A percentile compares a stretch with the other conserved stretches of the same genome.
phyloP scores from a whole-genome alignment of 2,113 vertebrate species.

The Cololabis saira region DNA sequence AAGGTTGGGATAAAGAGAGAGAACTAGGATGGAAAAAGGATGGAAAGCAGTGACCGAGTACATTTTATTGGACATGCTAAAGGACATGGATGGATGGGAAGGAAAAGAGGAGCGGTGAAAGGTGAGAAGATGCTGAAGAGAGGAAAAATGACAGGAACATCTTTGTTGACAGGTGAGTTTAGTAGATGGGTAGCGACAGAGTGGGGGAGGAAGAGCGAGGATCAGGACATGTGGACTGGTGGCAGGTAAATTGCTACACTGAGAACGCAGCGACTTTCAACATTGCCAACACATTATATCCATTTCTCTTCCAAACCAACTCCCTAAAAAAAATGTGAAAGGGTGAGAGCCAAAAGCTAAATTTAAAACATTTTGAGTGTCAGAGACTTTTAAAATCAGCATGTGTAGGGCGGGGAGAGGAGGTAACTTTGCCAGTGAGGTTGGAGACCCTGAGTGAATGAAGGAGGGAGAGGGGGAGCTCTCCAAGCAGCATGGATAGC shows the following conservation, averaged over 20 bases:
- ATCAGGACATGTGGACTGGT: conserved; percentile 50
- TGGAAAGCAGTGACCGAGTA: conserved; percentile 46
- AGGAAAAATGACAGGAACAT: conserved; percentile 59
- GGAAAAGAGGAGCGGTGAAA: conserved; percentile 52
- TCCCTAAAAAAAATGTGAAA: conserved; percentile 23
- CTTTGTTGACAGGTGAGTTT: conserved; percentile 69
- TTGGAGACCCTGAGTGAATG: conserved; percentile 29
- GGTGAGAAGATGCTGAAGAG: conserved; percentile 21
- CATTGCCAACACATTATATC: conserved; percentile 56
- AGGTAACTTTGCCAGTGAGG: conserved; percentile 13
- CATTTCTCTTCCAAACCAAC: conserved; percentile 45
- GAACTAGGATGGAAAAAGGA: conserved; percentile 56
- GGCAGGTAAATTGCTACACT: conserved; percentile 66
- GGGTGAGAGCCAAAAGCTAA: conserved; percentile 28
- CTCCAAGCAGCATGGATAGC: conserved; percentile 42
- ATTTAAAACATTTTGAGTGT: conserved; percentile 49
- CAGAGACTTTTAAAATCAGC: conserved; percentile 21
- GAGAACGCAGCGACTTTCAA: conserved; percentile 58
- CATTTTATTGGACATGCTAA: conserved; percentile 51
- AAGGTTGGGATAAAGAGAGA: conserved; percentile 41
- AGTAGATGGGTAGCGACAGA: conserved; percentile 54
- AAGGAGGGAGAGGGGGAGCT: conserved; percentile 37
- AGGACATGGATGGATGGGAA: conserved; percentile 35
- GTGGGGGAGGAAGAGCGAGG: conserved; percentile 39
- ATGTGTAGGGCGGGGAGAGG: conserved; percentile 5